These are phyloP conservation scores for Capitella teleta DNA, from an alignment of 1,140 invertebrate species.

Conservation along the genomic window DNA sequence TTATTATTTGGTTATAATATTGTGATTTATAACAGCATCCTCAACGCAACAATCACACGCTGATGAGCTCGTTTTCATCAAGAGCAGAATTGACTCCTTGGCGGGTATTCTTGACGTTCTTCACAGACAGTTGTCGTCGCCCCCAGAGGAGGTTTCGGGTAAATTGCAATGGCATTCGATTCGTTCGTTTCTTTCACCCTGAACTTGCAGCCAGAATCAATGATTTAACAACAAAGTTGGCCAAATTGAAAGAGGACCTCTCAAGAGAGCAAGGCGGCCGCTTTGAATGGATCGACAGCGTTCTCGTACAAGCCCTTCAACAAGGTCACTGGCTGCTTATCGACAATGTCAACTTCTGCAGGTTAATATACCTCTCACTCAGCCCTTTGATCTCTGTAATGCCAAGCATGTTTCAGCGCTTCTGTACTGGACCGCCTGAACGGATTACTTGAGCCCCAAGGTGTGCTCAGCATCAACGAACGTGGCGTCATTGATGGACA, in stretches of 20 bases:
- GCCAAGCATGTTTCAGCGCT: conserved; percentile 47
- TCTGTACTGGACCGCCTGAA: conserved; percentile 95
- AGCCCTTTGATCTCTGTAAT: not conserved
- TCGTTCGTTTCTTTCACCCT: too few relatives aligned
- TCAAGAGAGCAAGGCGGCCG: conserved; percentile 50
- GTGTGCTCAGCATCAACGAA: conserved; percentile 80
- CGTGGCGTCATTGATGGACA: conserved; percentile 64
- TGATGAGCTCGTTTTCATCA: too few relatives aligned
- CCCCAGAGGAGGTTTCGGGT: too few relatives aligned
- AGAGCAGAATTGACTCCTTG: too few relatives aligned
- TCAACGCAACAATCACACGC: too few relatives aligned
- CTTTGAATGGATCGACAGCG: conserved; percentile 96
- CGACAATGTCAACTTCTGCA: conserved; percentile 95
- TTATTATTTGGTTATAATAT: too few relatives aligned
- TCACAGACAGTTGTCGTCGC: too few relatives aligned
- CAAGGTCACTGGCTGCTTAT: conserved; percentile 83
- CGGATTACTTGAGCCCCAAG: conserved; percentile 83
- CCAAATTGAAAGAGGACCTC: not conserved
- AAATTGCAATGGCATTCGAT: too few relatives aligned
- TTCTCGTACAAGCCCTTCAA: conserved; percentile 74
- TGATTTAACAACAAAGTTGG: too few relatives aligned
- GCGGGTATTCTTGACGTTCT: too few relatives aligned
- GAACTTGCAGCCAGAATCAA: too few relatives aligned
- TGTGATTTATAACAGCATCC: too few relatives aligned
- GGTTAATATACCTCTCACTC: conserved; percentile 21